Evolutionary conservation across 35 echinoderm and acorn worm genomes (phyloP).

Genomic region (Stichopus chloronotus): DNA sequence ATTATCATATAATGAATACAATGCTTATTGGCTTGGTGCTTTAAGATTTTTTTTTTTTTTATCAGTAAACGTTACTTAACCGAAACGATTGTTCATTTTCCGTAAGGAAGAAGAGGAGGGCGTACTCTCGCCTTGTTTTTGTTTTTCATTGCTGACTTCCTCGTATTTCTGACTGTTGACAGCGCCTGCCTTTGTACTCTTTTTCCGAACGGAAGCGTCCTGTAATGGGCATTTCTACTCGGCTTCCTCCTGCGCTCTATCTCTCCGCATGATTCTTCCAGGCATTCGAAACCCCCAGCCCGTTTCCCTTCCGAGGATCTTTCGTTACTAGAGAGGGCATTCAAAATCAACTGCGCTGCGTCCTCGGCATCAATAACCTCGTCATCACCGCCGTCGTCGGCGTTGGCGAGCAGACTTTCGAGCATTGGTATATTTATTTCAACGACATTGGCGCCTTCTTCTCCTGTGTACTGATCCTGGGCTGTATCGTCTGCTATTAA

Average conservation of each 20-base stretch:
- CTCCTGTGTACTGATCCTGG: slow-evolving; percentile 3
- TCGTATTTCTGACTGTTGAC: slow-evolving; percentile 29
- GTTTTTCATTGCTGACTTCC: slow-evolving; percentile 36
- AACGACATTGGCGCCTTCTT: not conserved
- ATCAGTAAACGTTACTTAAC: not conserved
- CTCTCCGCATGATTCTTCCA: slow-evolving; percentile 28
- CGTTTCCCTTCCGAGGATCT: slow-evolving; percentile 15
- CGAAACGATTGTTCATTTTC: slow-evolving; percentile 40
- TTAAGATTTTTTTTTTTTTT: not conserved
- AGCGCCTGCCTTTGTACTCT: slow-evolving; percentile 44
- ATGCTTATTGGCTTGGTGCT: not conserved
- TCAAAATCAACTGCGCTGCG: not conserved
- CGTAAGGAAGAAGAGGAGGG: slow-evolving; percentile 42
- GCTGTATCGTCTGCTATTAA: slow-evolving; percentile 24
- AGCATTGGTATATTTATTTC: slow-evolving; percentile 45
- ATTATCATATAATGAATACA: slow-evolving; percentile 32
- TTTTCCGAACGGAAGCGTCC: slow-evolving; percentile 50
- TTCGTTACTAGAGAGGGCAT: slow-evolving; percentile 30
- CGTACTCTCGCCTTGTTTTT: slow-evolving; percentile 10
- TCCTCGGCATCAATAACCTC: slow-evolving; percentile 31
- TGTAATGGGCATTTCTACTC: slow-evolving; percentile 26
- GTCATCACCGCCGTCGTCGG: not conserved
- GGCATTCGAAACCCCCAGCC: slow-evolving; percentile 16
- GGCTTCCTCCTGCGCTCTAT: slow-evolving; percentile 18
- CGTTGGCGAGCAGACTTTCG: not conserved